Base-by-base conservation (phyloP, 2,888 invertebrate species). In the Aphrophora alni region DNA sequence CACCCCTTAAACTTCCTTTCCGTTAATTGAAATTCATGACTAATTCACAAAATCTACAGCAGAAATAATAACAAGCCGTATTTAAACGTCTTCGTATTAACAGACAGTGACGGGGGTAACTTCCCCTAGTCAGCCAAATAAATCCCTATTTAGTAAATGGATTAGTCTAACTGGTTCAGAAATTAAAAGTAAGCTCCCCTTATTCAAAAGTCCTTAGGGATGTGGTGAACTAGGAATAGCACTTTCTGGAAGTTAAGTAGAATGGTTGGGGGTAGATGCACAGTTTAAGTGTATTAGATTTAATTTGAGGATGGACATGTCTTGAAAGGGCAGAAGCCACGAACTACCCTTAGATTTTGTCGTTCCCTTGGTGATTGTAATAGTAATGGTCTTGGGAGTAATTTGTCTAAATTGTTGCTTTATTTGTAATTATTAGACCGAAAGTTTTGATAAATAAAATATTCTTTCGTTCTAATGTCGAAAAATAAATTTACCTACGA, bases 101-200 rank as follows among this genome's bases (percentile, higher is more conserved):
- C 44, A 44, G 59, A 59, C 59, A 59, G n/a, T 59, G 59, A 59
- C 59, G 59, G 2, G 4, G 59, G 5, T 4, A 21, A 8, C 14
- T 59, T 21, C 59, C 59, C 59, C 59, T 21, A 21, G 3, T 59
- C n/a, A 7, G 59, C 59, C 59, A 21, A 21, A 59, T 59, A 21
- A 59, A 59, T 59, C 59, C 59, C 21, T 59, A 59, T 59, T 59
- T 59, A 59, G 59, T 59, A 59, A 59, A 59, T 59, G 59, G 59
- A 59, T 59, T 59, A 59, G 5, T 59, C 59, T 59, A 59, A 59
- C 59, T 59, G 59, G 59, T 21, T 59, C 21, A 59, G 59, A 59
- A 59, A 59, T 59, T 59, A 59, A 59, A 59, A 59, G 59, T 59
- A 21, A 44, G 44, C 21, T 21, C 59, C 21, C 59, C 2, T 59